Percentiles rank a stretch among this genome's conserved stretches.
Evolutionary conservation across 2,888 invertebrate species (phyloP).

Genomic region (Thyatira batis): DNA sequence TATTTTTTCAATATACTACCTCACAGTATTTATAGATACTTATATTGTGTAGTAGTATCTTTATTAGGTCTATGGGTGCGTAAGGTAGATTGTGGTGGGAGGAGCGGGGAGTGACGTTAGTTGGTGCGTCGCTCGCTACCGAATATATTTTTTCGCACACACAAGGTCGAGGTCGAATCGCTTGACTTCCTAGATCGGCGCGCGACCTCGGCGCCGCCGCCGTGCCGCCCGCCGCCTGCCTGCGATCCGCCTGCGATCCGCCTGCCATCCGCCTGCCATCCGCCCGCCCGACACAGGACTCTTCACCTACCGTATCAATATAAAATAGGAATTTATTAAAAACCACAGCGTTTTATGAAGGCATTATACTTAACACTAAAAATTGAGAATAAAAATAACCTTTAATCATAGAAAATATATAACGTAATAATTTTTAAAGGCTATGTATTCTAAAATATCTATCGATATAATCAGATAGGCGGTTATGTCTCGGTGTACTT

Average conservation of each 20-base stretch:
- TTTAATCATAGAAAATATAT: too few species aligned
- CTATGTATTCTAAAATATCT: too few species aligned
- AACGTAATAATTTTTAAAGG: too few species aligned
- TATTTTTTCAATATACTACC: too few species aligned
- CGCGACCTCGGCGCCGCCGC: constrained; percentile 46
- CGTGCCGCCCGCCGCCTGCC: constrained; percentile 29
- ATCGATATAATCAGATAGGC: constrained; percentile 22
- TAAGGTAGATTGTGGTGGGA: constrained; percentile 20
- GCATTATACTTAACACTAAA: too few species aligned
- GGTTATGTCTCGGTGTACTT: constrained; percentile 23
- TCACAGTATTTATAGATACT: too few species aligned
- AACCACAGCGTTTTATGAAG: background rate
- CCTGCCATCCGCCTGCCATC: constrained; percentile 2
- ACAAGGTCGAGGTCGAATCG: constrained; percentile 77
- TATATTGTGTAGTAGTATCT: too few species aligned
- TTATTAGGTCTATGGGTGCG: constrained; percentile 13
- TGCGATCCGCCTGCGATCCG: too few species aligned
- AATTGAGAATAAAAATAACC: too few species aligned
- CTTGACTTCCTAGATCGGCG: constrained; percentile 78
- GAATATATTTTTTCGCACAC: constrained; percentile 75
- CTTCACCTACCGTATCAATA: too few species aligned
- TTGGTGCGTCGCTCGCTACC: constrained; percentile 52
- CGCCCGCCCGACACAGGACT: background rate
- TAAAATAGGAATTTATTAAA: background rate
- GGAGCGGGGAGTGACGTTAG: constrained; percentile 34